Percentiles rank a stretch among this genome's conserved stretches.
Conservation (phyloP, 2,797 vertebrate species). For the Sebastes hubbsi region DNA sequence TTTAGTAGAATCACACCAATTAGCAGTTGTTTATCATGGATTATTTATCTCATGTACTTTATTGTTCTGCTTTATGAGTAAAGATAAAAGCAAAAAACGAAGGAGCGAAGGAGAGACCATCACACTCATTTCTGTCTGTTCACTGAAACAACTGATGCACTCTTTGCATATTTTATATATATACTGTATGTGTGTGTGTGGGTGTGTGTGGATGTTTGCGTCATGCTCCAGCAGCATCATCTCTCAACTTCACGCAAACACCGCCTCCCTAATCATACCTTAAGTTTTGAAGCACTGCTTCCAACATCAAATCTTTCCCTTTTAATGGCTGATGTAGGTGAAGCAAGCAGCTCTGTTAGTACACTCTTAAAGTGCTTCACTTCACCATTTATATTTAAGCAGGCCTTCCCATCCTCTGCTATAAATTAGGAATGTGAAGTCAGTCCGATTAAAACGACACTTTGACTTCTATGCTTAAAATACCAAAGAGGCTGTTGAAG, state of each 20-base stretch:
- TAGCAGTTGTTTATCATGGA: constrained; percentile 61
- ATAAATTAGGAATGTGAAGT: constrained; percentile 63
- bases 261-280: not conserved
- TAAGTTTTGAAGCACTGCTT: not conserved
- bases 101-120: not conserved
- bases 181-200: not conserved
- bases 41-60: constrained; percentile 52
- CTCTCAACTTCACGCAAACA: not conserved
- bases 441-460: constrained; percentile 9
- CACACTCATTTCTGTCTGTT: not conserved
- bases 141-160: not conserved
- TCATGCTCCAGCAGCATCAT: not conserved
- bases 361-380: constrained; percentile 28
- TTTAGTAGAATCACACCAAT: constrained; percentile 61
- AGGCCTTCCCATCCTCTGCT: constrained; percentile 14
- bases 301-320: not conserved
- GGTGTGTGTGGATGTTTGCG: not conserved
- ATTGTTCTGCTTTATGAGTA: constrained; percentile 43
- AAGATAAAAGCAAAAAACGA: constrained; percentile 35
- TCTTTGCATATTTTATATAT: not conserved
- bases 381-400: constrained; percentile 62
- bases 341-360: constrained; percentile 9
- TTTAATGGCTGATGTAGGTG: not conserved
- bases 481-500: constrained; percentile 18
- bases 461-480: constrained; percentile 27